Percentiles rank a stretch among this genome's conserved stretches.
Evolutionary conservation across 2,888 invertebrate species (phyloP).

Genomic region (Zygothrica quintamaculata): DNA sequence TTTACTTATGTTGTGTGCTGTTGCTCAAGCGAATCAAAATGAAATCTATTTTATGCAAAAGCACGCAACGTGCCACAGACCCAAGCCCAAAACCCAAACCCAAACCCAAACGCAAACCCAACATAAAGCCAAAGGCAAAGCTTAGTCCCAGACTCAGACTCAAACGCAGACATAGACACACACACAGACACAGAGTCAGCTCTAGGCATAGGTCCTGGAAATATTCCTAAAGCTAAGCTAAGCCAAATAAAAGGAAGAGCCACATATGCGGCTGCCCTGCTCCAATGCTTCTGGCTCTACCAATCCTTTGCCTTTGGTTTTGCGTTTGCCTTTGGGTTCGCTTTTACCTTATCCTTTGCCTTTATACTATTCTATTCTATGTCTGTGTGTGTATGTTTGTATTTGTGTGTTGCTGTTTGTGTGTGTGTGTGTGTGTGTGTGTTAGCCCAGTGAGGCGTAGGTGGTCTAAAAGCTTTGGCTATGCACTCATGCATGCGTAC

Average conservation of each 20-base stretch:
- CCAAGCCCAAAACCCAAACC: not conserved
- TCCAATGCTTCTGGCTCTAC: slow-evolving; percentile 40
- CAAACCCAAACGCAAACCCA: not conserved
- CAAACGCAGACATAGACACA: no score
- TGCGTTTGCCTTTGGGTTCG: not conserved
- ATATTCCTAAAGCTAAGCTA: slow-evolving; percentile 52
- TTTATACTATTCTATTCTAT: no score
- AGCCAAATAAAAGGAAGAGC: slow-evolving; percentile 58
- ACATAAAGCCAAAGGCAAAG: not conserved
- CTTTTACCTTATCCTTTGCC: no score
- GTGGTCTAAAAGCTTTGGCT: slow-evolving; percentile 72
- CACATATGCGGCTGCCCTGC: slow-evolving; percentile 50
- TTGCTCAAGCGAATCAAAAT: slow-evolving; percentile 67
- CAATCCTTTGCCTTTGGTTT: slow-evolving; percentile 34
- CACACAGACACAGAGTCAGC: not conserved
- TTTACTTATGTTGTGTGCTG: slow-evolving; percentile 39
- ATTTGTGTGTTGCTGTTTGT: slow-evolving; percentile 13
- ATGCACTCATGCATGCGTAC: slow-evolving; percentile 76
- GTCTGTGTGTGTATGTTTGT: not conserved
- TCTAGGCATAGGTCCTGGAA: not conserved
- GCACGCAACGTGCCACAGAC: slow-evolving; percentile 57
- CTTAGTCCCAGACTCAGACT: not conserved
- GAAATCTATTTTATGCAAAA: slow-evolving; percentile 77
- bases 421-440: slow-evolving; percentile 23
- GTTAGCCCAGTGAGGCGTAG: slow-evolving; percentile 53